Evolutionary conservation across 2,888 invertebrate species (phyloP).

Genomic region (Nasonovia ribisnigri): DNA sequence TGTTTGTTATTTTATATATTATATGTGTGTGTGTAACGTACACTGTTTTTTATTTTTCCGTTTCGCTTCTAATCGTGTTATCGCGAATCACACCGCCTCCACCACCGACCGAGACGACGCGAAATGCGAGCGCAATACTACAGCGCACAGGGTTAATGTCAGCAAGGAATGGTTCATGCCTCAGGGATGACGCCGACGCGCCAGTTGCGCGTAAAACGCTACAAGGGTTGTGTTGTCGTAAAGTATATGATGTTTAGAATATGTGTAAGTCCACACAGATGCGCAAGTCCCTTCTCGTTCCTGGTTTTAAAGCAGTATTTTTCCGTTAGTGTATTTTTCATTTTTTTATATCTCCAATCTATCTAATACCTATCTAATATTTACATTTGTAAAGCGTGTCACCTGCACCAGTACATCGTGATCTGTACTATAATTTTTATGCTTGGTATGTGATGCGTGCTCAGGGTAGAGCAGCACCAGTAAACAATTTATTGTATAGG

Average conservation of each 20-base stretch:
- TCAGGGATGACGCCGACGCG: conserved; percentile 16
- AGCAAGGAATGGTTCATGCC: background rate
- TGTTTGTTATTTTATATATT: conserved; percentile 33
- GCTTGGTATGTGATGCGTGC: background rate
- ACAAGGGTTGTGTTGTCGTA: background rate
- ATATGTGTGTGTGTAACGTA: background rate
- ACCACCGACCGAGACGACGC: background rate
- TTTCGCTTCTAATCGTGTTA: conserved; percentile 45
- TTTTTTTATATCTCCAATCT: background rate
- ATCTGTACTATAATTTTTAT: background rate
- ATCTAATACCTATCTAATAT: background rate
- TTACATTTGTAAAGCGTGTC: background rate
- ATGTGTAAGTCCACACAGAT: background rate
- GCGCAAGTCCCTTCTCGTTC: background rate
- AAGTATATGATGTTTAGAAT: background rate
- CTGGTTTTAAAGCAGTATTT: background rate
- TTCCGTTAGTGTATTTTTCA: too few relatives aligned
- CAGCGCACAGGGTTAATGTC: background rate
- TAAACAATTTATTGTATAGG: background rate
- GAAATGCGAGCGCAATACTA: background rate
- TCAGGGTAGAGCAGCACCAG: background rate
- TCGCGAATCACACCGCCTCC: background rate
- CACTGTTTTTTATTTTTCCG: background rate
- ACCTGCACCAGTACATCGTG: background rate
- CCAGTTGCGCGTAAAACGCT: background rate